Evolutionary conservation across 1,140 invertebrate genomes (phyloP), one percentile per base, ranked within the genome.

Genomic region (Drosophila arizonae): DNA sequence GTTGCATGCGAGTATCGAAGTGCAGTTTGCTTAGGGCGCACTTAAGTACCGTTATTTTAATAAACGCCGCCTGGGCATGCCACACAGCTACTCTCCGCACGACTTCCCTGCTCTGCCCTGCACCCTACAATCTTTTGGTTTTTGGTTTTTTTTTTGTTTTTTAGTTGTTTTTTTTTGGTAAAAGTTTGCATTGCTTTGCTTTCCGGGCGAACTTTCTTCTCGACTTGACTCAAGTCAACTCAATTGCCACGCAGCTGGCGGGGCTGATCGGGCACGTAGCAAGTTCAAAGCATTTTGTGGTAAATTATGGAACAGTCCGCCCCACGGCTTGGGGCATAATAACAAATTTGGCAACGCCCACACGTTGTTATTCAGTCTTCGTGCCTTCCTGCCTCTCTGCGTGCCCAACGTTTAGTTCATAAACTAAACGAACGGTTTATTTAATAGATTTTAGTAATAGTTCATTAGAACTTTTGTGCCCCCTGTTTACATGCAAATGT

Each of bases 11-110:
- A 52, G 45, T 26, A 76, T 70, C 81, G 70, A 68, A 85, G 72
- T 74, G 82, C 82, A 87, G 82, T 87, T 87, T 87, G 82, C 82
- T 86, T 86, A 88, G 82, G 82, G 82, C 82, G 84, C 71, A 86
- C 84, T 86, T 79, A 88, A 86, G 84, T 77, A 79, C 82, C 84
- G 82, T 86, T 86, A 86, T 88, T 86, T 86, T 86, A 86, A 86
- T 86, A 86, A 86, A 86, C 84, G 82, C 79, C 84, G 76, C 71
- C 81, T 76, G 72, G 61, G 55, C 82, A 86, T 81, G 82, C 82
- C 79, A 64, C 82, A 77, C 10, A 41, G 43, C 15, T 52, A n/a
- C 46, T 43, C 6, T 33, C 33, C 24, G 36, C 11, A 39, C 36
- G 36, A 39, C 55, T 30, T 54, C 50, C 39, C 50, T 51, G 51